Conservation (phyloP, 1,140 invertebrate genomes). For the Lineus longissimus region DNA sequence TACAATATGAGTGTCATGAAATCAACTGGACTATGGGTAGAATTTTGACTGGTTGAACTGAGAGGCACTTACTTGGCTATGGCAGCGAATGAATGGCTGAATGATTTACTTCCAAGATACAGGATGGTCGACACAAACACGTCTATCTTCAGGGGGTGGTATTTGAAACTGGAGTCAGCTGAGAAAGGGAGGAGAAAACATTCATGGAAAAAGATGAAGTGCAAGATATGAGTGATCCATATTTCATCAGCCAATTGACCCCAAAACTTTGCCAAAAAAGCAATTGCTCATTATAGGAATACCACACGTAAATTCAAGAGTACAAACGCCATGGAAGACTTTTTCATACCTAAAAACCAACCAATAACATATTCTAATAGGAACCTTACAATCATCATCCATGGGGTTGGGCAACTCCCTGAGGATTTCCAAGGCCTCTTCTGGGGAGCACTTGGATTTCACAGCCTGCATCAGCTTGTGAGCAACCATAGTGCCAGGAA, state of each 20-base stretch:
- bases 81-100: conserved; percentile 96
- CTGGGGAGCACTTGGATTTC: conserved; percentile 79
- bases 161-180: conserved; percentile 31
- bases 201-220: no score
- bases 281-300: no score
- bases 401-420: conserved; percentile 64
- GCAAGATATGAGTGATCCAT: no score
- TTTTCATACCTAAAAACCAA: no score
- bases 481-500: conserved; percentile 78
- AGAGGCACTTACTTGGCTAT: conserved; percentile 84
- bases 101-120: conserved; percentile 91
- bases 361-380: no score
- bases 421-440: conserved; percentile 85
- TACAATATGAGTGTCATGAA: not conserved
- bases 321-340: no score
- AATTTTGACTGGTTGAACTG: no score
- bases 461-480: conserved; percentile 81
- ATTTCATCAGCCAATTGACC: no score
- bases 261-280: no score
- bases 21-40: no score
- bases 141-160: conserved; percentile 89
- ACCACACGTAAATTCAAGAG: no score
- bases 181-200: no score
- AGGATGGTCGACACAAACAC: conserved; percentile 94
- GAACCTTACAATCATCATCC: conserved; percentile 24